phyloP scores from a whole-genome alignment of 2,113 vertebrate species.

The Psammodynastes pulverulentus region DNA sequence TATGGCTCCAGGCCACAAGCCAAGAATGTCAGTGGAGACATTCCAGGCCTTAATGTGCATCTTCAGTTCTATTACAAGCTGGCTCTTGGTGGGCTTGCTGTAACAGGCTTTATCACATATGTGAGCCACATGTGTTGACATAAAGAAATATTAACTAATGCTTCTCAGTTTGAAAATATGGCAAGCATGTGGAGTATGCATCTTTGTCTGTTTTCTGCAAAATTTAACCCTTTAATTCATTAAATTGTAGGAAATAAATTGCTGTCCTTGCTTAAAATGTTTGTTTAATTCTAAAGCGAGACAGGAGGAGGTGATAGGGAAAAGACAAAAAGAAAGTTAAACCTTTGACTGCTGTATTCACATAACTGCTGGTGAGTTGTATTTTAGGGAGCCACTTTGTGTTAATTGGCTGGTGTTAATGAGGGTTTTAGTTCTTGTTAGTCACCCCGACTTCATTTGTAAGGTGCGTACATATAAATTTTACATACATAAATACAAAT shows the following conservation, averaged over 20 bases:
- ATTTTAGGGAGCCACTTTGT: not conserved
- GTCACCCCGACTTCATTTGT: not conserved
- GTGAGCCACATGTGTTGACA: slow-evolving; percentile 17
- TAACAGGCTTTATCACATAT: slow-evolving; percentile 25
- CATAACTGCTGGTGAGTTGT: not conserved
- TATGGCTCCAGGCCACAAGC: slow-evolving; percentile 58
- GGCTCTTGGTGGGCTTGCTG: slow-evolving; percentile 44
- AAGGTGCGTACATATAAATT: not conserved
- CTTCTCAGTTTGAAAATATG: not conserved
- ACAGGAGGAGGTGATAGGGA: not conserved
- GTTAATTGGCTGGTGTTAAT: not conserved
- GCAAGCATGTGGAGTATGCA: not conserved
- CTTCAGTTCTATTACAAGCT: slow-evolving; percentile 50
- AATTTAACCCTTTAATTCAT: not conserved
- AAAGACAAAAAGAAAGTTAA: not conserved
- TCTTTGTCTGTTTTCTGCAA: not conserved
- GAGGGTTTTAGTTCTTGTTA: not conserved
- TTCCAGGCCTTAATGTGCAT: slow-evolving; percentile 50
- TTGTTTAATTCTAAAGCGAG: not conserved
- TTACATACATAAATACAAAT: not conserved
- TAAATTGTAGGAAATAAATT: not conserved
- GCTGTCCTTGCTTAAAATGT: not conserved
- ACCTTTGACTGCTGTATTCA: not conserved
- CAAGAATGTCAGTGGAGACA: slow-evolving; percentile 60
- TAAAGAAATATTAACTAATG: not conserved